Evolutionary conservation across 2,113 vertebrate species (phyloP).

Genomic region (Gopherus evgoodei): DNA sequence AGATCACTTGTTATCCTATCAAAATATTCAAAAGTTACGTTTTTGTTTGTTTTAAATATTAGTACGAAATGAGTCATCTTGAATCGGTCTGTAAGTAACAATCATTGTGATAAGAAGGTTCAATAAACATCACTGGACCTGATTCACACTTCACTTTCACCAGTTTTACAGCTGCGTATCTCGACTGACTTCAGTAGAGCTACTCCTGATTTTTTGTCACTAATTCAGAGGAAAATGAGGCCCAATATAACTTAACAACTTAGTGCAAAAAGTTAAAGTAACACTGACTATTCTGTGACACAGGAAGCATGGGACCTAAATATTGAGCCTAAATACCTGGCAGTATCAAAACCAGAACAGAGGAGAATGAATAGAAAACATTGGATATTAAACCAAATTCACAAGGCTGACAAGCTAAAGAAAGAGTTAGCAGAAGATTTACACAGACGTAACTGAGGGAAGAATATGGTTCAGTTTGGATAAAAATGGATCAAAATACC

Average conservation of each 20-base stretch:
- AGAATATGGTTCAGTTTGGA: fast-evolving
- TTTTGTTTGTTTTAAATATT: slow-evolving; percentile 40
- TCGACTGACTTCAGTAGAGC: neutral
- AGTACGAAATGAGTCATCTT: slow-evolving; percentile 47
- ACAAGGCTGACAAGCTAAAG: neutral
- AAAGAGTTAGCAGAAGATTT: neutral
- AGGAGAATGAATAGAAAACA: neutral
- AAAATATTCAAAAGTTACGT: slow-evolving; percentile 61
- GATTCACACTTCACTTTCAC: neutral
- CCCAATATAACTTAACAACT: neutral
- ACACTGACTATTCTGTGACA: neutral
- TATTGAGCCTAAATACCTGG: neutral
- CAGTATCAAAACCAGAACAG: neutral
- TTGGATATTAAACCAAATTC: neutral
- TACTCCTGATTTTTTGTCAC: neutral
- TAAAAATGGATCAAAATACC: neutral
- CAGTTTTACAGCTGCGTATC: neutral
- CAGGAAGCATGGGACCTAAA: neutral
- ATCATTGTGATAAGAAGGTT: slow-evolving; percentile 23
- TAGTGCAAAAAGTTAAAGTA: neutral
- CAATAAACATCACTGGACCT: slow-evolving; percentile 23
- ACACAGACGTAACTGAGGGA: too few species aligned
- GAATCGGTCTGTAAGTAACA: slow-evolving; percentile 44
- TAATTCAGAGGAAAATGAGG: neutral
- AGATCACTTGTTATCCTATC: slow-evolving; percentile 15